Percentiles rank a stretch among this genome's conserved stretches.
phyloP scores from a whole-genome alignment of 1,140 invertebrate species.

The Drosophila azteca region DNA sequence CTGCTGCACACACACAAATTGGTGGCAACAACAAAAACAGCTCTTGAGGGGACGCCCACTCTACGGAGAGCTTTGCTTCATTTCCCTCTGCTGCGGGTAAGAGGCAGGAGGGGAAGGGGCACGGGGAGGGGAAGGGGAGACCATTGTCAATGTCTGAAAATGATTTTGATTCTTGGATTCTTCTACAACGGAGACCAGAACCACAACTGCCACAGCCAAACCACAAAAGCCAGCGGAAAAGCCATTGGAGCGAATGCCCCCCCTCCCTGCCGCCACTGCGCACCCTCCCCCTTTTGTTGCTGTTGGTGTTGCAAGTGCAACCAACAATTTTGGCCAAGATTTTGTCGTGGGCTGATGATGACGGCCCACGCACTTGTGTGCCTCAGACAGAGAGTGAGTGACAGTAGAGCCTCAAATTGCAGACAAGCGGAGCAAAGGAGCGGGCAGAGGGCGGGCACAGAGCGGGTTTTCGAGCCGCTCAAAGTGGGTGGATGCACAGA shows the following conservation, averaged over 20 bases:
- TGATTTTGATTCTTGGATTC: conserved; percentile 30
- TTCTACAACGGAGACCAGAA: conserved; percentile 12
- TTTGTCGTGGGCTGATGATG: conserved; percentile 53
- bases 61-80: background rate
- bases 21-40: conserved; percentile 52
- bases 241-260: conserved; percentile 30
- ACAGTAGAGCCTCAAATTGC: conserved; percentile 76
- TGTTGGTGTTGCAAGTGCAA: conserved; percentile 56
- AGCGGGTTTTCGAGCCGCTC: conserved; percentile 37
- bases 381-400: conserved; percentile 52
- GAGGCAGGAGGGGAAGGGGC: too few species aligned
- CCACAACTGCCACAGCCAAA: conserved; percentile 20
- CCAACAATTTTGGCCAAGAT: conserved; percentile 68
- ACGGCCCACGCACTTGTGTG: conserved; percentile 53
- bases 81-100: conserved; percentile 5
- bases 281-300: background rate
- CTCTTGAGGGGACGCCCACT: background rate
- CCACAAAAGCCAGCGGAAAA: conserved; percentile 47
- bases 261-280: conserved; percentile 22
- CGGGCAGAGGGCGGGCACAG: background rate
- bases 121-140: background rate
- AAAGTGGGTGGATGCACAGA: too few species aligned
- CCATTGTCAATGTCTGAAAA: conserved; percentile 70
- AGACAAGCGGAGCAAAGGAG: conserved; percentile 44
- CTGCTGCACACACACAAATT: conserved; percentile 55